These are phyloP conservation scores for Diogma glabrata DNA, from an alignment of 2,888 invertebrate species.

Conservation along the genomic window DNA sequence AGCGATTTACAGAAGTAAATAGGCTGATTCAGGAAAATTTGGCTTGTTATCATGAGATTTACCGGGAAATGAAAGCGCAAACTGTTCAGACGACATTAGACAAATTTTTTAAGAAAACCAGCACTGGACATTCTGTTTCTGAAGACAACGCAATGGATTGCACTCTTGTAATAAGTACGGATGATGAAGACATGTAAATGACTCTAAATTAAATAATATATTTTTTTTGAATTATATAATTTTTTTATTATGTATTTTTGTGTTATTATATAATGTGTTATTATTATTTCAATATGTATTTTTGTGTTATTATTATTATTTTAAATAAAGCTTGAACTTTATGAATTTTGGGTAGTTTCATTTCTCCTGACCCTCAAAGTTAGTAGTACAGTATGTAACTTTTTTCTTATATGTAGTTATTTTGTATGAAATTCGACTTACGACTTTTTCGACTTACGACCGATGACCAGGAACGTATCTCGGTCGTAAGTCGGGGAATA, in stretches of 20 bases:
- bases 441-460: too few relatives aligned
- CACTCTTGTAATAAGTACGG: conserved; percentile 8
- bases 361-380: too few relatives aligned
- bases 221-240: conserved; percentile 4
- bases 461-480: too few relatives aligned
- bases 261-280: conserved; percentile 1
- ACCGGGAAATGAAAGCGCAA: conserved; percentile 5
- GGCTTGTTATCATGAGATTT: conserved; percentile 7
- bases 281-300: conserved; percentile 5
- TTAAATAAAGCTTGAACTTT: too few relatives aligned
- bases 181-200: conserved; percentile 5
- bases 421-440: too few relatives aligned
- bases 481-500: too few relatives aligned
- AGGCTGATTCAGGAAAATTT: conserved; percentile 8
- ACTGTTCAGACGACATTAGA: conserved; percentile 8
- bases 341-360: too few relatives aligned
- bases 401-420: too few relatives aligned
- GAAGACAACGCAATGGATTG: conserved; percentile 8
- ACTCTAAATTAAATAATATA: neutral
- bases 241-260: conserved; percentile 6
- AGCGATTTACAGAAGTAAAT: conserved; percentile 4
- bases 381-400: too few relatives aligned
- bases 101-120: conserved; percentile 7
- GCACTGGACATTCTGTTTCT: conserved; percentile 6
- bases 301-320: conserved; percentile 8